These are phyloP conservation scores for Eupeodes latifasciatus DNA, from an alignment of 2,888 invertebrate genomes.

Conservation along the genomic window DNA sequence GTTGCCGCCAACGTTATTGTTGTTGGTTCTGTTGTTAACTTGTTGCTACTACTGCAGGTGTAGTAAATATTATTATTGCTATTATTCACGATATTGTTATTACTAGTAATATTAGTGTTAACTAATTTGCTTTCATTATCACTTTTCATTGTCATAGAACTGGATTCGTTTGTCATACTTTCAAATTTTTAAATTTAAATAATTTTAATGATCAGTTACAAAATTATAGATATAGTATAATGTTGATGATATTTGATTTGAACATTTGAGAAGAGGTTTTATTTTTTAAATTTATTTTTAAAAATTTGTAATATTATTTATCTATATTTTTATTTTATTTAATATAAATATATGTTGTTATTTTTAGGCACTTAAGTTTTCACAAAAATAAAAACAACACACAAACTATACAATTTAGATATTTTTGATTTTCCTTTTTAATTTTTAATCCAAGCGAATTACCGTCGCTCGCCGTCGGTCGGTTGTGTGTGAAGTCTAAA, in stretches of 20 bases:
- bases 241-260: slow-evolving; percentile 42
- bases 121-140: slow-evolving; percentile 76
- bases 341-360: slow-evolving; percentile 54
- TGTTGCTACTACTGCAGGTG: slow-evolving; percentile 56
- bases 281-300: slow-evolving; percentile 3
- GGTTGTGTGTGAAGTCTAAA: slow-evolving; percentile 38
- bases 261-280: slow-evolving; percentile 60
- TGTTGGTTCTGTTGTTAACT: slow-evolving; percentile 48
- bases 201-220: slow-evolving; percentile 31
- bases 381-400: slow-evolving; percentile 63
- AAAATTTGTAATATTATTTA: neutral
- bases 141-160: slow-evolving; percentile 77
- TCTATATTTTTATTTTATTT: slow-evolving; percentile 16
- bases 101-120: slow-evolving; percentile 59
- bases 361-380: slow-evolving; percentile 73
- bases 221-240: slow-evolving; percentile 30
- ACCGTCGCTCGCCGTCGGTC: slow-evolving; percentile 3
- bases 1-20: slow-evolving; percentile 66
- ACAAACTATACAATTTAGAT: slow-evolving; percentile 7
- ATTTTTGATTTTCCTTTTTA: neutral
- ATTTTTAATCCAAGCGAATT: slow-evolving; percentile 44
- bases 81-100: slow-evolving; percentile 49
- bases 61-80: slow-evolving; percentile 60
- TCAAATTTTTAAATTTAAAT: slow-evolving; percentile 43
- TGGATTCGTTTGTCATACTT: slow-evolving; percentile 75